Percentiles rank a stretch among this genome's conserved stretches.
These are phyloP conservation scores for Amiota communis DNA, from an alignment of 2,888 invertebrate species.

Conservation along the genomic window DNA sequence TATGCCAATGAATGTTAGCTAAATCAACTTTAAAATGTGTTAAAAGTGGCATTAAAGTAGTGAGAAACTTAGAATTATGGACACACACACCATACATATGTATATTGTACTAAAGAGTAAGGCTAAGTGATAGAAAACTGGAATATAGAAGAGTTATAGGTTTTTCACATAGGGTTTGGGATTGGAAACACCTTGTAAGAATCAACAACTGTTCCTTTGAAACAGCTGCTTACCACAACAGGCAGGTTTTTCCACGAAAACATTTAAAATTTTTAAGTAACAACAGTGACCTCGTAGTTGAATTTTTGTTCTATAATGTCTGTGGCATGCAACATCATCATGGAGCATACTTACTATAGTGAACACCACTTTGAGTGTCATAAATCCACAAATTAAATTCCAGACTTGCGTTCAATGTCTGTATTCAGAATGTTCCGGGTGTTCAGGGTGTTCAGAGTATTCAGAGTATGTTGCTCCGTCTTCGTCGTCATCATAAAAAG, in stretches of 20 bases:
- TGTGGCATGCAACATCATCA: conserved; percentile 13
- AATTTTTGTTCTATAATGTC: not conserved
- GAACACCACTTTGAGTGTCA: conserved; percentile 32
- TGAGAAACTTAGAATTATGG: too few relatives aligned
- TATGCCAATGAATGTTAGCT: not conserved
- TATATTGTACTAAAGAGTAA: too few relatives aligned
- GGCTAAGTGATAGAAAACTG: too few relatives aligned
- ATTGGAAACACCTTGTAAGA: not conserved
- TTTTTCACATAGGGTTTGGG: too few relatives aligned
- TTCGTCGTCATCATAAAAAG: conserved; percentile 12
- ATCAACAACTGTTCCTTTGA: not conserved
- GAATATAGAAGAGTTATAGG: not conserved
- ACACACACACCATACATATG: too few relatives aligned
- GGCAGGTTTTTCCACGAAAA: not conserved
- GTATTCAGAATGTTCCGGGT: conserved; percentile 3
- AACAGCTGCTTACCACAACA: not conserved
- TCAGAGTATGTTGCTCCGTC: not conserved
- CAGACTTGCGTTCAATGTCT: conserved; percentile 33
- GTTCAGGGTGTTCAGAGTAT: too few relatives aligned
- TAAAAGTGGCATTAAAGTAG: not conserved
- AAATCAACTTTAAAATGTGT: conserved; percentile 13
- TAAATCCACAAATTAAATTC: conserved; percentile 44
- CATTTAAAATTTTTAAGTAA: too few relatives aligned
- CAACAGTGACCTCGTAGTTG: not conserved
- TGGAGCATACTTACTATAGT: not conserved